Evolutionary conservation across 2,888 invertebrate species (phyloP).

Genomic region (Apotomis turbidana): DNA sequence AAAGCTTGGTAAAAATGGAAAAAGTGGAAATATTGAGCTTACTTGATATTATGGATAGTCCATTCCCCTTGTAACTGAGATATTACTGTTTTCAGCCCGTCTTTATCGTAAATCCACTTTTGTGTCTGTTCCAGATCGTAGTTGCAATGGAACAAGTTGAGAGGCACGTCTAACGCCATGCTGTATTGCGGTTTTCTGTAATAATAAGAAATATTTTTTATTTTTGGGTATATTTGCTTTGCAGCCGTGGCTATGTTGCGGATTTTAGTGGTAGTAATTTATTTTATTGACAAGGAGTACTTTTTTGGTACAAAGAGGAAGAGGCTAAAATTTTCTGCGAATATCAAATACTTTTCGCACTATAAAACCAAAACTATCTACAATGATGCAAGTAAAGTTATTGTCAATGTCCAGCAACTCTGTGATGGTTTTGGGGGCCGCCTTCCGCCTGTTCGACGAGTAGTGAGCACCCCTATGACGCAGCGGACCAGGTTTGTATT

Average conservation of each 20-base stretch:
- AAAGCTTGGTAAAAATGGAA: too few species aligned
- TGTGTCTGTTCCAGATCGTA: conserved; percentile 80
- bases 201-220: conserved; percentile 41
- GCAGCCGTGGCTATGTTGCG: too few species aligned
- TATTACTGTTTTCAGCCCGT: conserved; percentile 85
- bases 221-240: too few species aligned
- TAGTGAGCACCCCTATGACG: conserved; percentile 94
- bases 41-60: conserved; percentile 90
- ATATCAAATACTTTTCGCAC: too few species aligned
- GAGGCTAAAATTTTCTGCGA: too few species aligned
- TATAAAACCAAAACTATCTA: too few species aligned
- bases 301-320: too few species aligned
- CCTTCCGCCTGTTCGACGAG: conserved; percentile 92
- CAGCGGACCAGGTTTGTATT: conserved; percentile 93
- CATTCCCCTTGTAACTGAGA: conserved; percentile 89
- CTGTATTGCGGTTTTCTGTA: conserved; percentile 95
- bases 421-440: conserved; percentile 79
- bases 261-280: too few species aligned
- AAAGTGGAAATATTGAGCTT: conserved; percentile 53
- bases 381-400: conserved; percentile 50
- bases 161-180: conserved; percentile 92
- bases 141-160: conserved; percentile 92
- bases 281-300: too few species aligned
- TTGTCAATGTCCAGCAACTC: too few species aligned
- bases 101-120: conserved; percentile 83